Conservation (phyloP, 2,888 invertebrate species). For the Eretmocerus hayati region DNA sequence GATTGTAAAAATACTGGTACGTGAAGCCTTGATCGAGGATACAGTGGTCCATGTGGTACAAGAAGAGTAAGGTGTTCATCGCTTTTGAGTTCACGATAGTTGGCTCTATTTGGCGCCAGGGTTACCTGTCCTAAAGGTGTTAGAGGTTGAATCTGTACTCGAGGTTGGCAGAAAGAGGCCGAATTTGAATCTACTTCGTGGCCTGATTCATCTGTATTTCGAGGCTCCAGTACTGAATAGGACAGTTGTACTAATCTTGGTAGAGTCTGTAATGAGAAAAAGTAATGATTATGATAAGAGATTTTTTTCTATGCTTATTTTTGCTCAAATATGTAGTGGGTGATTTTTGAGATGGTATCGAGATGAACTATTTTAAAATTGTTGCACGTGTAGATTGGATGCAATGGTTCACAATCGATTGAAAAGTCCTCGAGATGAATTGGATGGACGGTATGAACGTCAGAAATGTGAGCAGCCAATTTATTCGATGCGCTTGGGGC, state of each 20-base stretch:
- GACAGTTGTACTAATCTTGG: slow-evolving; percentile 73
- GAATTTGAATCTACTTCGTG: slow-evolving; percentile 15
- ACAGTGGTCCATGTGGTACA: slow-evolving; percentile 80
- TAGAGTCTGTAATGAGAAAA: slow-evolving; percentile 56
- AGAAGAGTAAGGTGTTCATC: slow-evolving; percentile 79
- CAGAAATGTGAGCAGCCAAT: no score
- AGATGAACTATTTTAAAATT: no score
- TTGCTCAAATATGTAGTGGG: no score
- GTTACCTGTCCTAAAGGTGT: slow-evolving; percentile 58
- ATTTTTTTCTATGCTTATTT: no score
- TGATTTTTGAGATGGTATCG: no score
- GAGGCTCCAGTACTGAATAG: slow-evolving; percentile 82
- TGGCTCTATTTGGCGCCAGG: slow-evolving; percentile 68
- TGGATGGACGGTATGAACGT: no score
- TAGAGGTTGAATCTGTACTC: slow-evolving; percentile 60
- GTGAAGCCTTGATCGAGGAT: slow-evolving; percentile 83
- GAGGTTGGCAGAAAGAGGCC: slow-evolving; percentile 58
- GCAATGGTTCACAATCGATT: no score
- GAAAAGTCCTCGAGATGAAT: no score
- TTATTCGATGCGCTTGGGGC: no score
- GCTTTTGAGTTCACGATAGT: slow-evolving; percentile 77
- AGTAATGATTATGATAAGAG: no score
- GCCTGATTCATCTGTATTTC: slow-evolving; percentile 27
- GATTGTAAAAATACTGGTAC: slow-evolving; percentile 82
- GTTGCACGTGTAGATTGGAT: no score